Conservation (phyloP, 2,888 invertebrate genomes). For the Cryptus viduatorius region DNA sequence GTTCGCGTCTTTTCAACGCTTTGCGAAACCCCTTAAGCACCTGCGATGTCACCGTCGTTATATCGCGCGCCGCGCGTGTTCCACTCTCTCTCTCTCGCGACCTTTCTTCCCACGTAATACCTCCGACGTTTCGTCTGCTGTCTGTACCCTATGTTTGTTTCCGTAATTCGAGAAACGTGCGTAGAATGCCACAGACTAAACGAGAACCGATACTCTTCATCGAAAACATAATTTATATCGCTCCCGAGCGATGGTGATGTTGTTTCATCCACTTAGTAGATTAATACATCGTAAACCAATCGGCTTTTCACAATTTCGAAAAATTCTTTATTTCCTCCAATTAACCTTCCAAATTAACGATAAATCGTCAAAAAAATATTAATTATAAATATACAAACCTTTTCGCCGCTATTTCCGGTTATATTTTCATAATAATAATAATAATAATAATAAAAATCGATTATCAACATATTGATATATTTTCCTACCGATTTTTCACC, state of each 20-base stretch:
- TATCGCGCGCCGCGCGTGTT: neutral
- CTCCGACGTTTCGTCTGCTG: neutral
- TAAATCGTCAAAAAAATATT: too few species aligned
- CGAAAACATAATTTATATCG: neutral
- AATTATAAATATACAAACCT: too few species aligned
- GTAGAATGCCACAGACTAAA: neutral
- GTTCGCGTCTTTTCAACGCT: neutral
- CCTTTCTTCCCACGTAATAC: conserved; percentile 25
- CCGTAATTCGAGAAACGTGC: conserved; percentile 8
- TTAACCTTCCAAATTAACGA: too few species aligned
- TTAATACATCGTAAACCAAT: too few species aligned
- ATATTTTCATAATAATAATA: too few species aligned
- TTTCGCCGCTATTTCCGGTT: too few species aligned
- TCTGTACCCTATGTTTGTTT: conserved; percentile 27
- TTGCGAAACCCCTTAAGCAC: neutral
- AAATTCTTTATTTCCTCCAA: too few species aligned
- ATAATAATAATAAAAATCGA: too few species aligned
- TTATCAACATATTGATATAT: too few species aligned
- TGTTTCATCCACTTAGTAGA: neutral
- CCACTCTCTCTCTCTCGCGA: conserved; percentile 22
- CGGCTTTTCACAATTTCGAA: too few species aligned
- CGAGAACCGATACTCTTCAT: neutral
- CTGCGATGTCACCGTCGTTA: neutral
- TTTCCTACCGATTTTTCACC: too few species aligned
- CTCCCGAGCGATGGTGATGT: neutral